These are phyloP conservation scores for Xestia xanthographa DNA, from an alignment of 2,888 invertebrate species.

Conservation along the genomic window DNA sequence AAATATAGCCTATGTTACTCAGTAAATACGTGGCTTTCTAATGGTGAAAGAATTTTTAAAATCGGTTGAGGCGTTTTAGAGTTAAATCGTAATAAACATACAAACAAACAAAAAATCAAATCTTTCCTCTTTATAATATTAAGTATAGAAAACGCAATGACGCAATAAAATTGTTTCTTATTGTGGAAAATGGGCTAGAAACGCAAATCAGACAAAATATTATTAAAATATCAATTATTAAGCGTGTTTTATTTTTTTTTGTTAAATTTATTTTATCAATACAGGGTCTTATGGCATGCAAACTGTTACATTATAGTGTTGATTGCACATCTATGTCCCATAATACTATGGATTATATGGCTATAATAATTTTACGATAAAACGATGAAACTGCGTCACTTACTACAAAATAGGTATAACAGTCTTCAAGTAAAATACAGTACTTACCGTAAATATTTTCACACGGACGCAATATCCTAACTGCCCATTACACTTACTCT, in stretches of 20 bases:
- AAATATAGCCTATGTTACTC: too few relatives aligned
- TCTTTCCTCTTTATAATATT: too few relatives aligned
- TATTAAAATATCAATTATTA: too few relatives aligned
- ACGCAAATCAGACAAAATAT: background rate
- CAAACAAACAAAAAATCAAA: too few relatives aligned
- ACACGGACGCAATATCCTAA: background rate
- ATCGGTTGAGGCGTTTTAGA: too few relatives aligned
- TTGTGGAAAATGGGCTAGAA: background rate
- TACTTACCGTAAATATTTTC: conserved; percentile 7
- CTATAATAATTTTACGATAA: background rate
- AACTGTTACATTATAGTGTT: background rate
- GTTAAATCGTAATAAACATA: too few relatives aligned
- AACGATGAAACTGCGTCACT: background rate
- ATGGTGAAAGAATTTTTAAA: too few relatives aligned
- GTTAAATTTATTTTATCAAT: background rate
- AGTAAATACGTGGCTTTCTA: too few relatives aligned
- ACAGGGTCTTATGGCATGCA: background rate
- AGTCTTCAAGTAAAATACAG: background rate
- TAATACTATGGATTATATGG: background rate
- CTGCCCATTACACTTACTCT: background rate
- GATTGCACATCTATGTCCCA: background rate
- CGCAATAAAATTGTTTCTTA: background rate
- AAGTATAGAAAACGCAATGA: too few relatives aligned
- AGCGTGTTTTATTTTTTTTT: too few relatives aligned
- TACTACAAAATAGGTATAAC: background rate